Percentiles rank a stretch among this genome's conserved stretches.
These are phyloP conservation scores for Ephydatia muelleri DNA, from an alignment of 37 sponge, comb jelly and placozoan species.

Conservation along the genomic window DNA sequence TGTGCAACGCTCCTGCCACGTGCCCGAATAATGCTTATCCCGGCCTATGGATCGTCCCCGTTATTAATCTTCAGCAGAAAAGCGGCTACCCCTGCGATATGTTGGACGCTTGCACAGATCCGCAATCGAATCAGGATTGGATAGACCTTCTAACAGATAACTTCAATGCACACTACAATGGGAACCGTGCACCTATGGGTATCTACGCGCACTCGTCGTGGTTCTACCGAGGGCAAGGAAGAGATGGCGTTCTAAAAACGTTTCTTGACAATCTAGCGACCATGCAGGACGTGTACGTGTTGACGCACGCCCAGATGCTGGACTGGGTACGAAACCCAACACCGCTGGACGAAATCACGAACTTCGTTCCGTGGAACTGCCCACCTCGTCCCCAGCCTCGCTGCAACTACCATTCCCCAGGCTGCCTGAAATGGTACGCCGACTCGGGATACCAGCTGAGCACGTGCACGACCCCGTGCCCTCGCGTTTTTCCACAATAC, in stretches of 20 bases:
- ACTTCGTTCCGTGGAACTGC: conserved; percentile 57
- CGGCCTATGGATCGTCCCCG: conserved; percentile 57
- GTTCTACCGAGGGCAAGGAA: conserved; percentile 6
- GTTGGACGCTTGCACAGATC: conserved; percentile 34
- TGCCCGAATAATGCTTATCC: too few species aligned
- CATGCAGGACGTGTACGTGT: conserved; percentile 55
- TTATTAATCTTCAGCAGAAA: conserved; percentile 16
- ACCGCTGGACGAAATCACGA: conserved; percentile 30
- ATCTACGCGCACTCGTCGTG: conserved; percentile 41
- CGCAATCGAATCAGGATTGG: conserved; percentile 44
- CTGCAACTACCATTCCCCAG: conserved; percentile 10
- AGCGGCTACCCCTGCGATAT: conserved; percentile 22
- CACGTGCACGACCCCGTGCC: conserved; percentile 38
- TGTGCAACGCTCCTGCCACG: too few species aligned
- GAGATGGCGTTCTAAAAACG: conserved; percentile 6
- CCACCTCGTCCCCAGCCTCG: conserved; percentile 22
- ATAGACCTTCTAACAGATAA: conserved; percentile 40
- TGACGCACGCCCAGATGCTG: conserved; percentile 54
- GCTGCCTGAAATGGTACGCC: conserved; percentile 12
- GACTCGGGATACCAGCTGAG: conserved; percentile 20
- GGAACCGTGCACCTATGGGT: conserved; percentile 51
- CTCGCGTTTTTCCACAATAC: conserved; percentile 37
- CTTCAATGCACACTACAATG: conserved; percentile 48
- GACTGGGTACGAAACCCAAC: conserved; percentile 60
- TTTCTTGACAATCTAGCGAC: conserved; percentile 32